Percentiles rank a stretch among this genome's conserved stretches.
These are phyloP conservation scores for Plutomurus gul DNA, from an alignment of 1,140 invertebrate genomes.

Conservation along the genomic window DNA sequence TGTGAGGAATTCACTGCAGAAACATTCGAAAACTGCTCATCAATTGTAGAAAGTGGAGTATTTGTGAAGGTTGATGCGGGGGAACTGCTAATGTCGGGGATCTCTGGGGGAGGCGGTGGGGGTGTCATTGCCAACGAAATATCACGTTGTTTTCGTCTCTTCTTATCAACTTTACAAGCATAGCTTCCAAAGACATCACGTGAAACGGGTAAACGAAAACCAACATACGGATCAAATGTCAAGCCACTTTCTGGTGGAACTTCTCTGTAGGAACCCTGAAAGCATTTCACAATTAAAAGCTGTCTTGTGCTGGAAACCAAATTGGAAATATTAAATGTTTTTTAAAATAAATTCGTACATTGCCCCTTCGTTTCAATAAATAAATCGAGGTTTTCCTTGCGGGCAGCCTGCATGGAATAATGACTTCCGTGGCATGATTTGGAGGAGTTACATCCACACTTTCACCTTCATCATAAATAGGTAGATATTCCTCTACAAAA, in stretches of 20 bases:
- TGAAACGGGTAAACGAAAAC: conserved; percentile 5
- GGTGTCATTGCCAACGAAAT: conserved; percentile 10
- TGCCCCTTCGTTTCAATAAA: conserved; percentile 34
- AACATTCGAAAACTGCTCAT: not conserved
- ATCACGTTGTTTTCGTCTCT: conserved; percentile 19
- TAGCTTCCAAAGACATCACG: conserved; percentile 34
- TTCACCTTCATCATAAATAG: conserved; percentile 6
- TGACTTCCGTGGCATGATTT: conserved; percentile 20
- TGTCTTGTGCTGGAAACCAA: not conserved
- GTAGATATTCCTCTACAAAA: conserved; percentile 1
- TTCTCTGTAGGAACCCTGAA: conserved; percentile 19
- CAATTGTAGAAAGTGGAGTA: not conserved
- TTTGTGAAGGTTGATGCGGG: not conserved
- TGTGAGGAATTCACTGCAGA: not conserved
- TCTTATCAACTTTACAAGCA: conserved; percentile 40
- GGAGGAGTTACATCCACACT: conserved; percentile 20
- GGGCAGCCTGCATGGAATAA: conserved; percentile 31
- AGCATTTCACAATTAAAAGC: not conserved
- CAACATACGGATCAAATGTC: conserved; percentile 36
- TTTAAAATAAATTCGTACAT: too few relatives aligned
- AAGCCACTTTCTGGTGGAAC: not conserved
- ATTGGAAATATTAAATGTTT: too few relatives aligned
- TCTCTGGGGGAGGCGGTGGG: not conserved
- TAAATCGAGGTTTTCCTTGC: conserved; percentile 31
- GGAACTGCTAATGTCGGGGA: not conserved